Evolutionary conservation across 1,140 invertebrate genomes (phyloP), one percentile per base, ranked within the genome.

Genomic region (Drosophila oshimai): DNA sequence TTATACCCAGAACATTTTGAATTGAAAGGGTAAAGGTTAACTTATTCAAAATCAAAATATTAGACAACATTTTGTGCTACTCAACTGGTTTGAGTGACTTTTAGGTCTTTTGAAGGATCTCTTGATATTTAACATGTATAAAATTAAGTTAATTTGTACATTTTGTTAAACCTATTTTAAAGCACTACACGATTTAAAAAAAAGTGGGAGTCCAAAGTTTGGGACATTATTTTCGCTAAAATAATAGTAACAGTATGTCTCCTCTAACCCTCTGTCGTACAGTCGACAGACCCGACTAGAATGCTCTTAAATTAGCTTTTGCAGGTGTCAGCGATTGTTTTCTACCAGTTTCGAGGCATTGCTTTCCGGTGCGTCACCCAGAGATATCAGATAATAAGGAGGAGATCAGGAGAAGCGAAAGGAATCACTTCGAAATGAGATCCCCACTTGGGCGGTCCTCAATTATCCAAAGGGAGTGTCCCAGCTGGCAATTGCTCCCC

Each of bases 401-500:
- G 12, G 15, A 6, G 5, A 28, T 24, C 15, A 7, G 20, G 37
- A 15, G 37, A 28, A 6, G n/a, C 24, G 2, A 36, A 64, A 64
- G 60, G 60, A 64, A 61, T 60, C 54, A 29, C 20, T 22, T 28
- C 28, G 3, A 6, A 13, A 29, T 37, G 24, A 28, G 33, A 39
- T 37, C 24, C 24, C 49, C 10, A 33, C 36, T 33, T 61, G 36
- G 49, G 57, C 36, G 57, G 57, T 61, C 57, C 36, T 4, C 18
- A 49, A 55, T 49, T 55, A 55, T n/a, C 6, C 12, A 9, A 31
- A 28, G 50, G 57, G 50, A 55, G 57, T 54, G 49, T 53, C 24
- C 24, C 24, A 9, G 22, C 39, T 9, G 50, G 24, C 51, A 47
- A 60, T 54, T 55, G 44, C 28, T 34, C 41, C 20, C 22, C 10